Conservation (phyloP, 1,140 invertebrate genomes). For the Apis dorsata region DNA sequence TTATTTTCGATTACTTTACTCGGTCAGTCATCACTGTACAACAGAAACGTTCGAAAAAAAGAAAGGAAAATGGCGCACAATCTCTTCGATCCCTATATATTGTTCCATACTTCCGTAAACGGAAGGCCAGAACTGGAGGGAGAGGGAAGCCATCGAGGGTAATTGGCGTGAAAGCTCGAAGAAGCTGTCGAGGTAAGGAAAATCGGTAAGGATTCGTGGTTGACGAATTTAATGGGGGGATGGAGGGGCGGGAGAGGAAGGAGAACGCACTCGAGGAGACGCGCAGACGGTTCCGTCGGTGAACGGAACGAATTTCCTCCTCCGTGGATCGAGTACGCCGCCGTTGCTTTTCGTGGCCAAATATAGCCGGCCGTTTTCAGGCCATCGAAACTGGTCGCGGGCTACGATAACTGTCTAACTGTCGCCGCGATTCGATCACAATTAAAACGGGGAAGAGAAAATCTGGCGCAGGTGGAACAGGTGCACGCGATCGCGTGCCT, state of each 20-base stretch:
- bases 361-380: conserved; percentile 42
- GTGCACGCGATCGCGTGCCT: background rate
- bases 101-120: conserved; percentile 20
- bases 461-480: conserved; percentile 7
- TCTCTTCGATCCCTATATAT: background rate
- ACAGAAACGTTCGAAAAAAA: too few relatives aligned
- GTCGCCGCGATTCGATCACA: conserved; percentile 34
- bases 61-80: background rate
- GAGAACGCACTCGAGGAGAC: background rate
- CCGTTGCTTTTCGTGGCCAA: conserved; percentile 22
- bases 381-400: conserved; percentile 47
- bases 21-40: too few relatives aligned
- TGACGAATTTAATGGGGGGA: conserved; percentile 57
- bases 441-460: conserved; percentile 46
- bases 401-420: conserved; percentile 47
- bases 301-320: conserved; percentile 45
- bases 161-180: conserved; percentile 28
- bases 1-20: too few relatives aligned
- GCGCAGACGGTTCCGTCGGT: conserved; percentile 38
- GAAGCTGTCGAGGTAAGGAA: conserved; percentile 23
- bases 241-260: background rate
- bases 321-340: conserved; percentile 19
- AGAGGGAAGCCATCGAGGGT: conserved; percentile 22
- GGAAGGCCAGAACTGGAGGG: conserved; percentile 5
- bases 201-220: conserved; percentile 51